Base-by-base conservation (phyloP, 2,888 invertebrate genomes). In the Theodoxus fluviatilis region DNA sequence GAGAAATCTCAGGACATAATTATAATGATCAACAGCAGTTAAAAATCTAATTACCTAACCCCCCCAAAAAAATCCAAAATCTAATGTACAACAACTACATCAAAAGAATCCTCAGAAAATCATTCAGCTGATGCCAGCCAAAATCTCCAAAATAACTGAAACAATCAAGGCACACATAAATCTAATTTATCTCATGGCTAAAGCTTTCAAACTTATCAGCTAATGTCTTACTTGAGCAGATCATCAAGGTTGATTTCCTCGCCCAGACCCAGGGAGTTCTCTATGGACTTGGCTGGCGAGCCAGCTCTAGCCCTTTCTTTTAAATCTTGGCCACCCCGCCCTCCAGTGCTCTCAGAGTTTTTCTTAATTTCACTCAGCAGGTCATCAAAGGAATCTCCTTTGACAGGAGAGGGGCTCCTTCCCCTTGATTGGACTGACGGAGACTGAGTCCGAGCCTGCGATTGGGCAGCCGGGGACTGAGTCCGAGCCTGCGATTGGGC, bases 241-340 rank as follows among this genome's bases (percentile, higher is more conserved):
- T 74, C 74, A 65, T 73, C 76, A 22, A 78, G 75, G 67, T 79
- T 78, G 18, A 80, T 70, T 63, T 80, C 82, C 18, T 74, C 75
- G 25, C 79, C 80, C 22, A 81, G 75, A 6, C 79, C 80, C 3
- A 82, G 72, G 65, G 80, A 81, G 68, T 81, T 79, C 67, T 78
- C 78, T 35, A 35, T 59, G 66, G 59, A 25, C 38, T 28, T 6
- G 55, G 40, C 47, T 68, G 59, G 28, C 63, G 25, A 15, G 37
- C 61, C 61, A 22, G 4, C 18, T 15, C 38, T 3, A 38, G 43
- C 0, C 31, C 49, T 52, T 64, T 69, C 28, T 37, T 49, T 1
- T 25, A 33, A 43, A 49, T 38, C 18, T n/a, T 43, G 22, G 33
- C 31, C 2, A 31, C 22, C 31, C 47, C 38, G n/a, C n/a, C 33